A percentile compares a stretch with the other conserved stretches of the same genome.
Evolutionary conservation across 37 sponge, comb jelly and placozoan genomes (phyloP).

Genomic region (Oscarella lobularis): DNA sequence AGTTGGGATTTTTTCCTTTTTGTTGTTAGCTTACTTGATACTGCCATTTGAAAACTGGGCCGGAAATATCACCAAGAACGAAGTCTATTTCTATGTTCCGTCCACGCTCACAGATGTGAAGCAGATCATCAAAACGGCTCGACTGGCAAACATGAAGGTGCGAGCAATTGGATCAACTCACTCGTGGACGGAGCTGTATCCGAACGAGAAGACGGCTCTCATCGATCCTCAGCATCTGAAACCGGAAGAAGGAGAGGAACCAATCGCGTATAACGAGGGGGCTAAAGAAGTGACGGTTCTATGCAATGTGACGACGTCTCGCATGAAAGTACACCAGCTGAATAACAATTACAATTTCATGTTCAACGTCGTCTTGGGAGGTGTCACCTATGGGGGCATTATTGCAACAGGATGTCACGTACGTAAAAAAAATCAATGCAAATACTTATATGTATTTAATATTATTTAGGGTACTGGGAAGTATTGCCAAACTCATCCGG

Average conservation of each 20-base stretch:
- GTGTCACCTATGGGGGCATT: neutral
- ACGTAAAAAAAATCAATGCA: too few species aligned
- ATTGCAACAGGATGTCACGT: neutral
- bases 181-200: neutral
- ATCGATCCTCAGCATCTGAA: neutral
- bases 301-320: neutral
- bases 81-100: neutral
- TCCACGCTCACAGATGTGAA: neutral
- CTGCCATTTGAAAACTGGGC: neutral
- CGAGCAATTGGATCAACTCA: neutral
- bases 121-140: neutral
- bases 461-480: neutral
- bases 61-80: neutral
- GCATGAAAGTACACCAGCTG: neutral
- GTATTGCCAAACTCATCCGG: neutral
- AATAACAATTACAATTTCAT: neutral
- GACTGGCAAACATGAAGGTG: neutral
- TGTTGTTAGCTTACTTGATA: too few species aligned
- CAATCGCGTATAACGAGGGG: neutral
- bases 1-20: too few species aligned
- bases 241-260: neutral
- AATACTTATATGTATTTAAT: too few species aligned
- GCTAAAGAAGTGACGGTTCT: neutral
- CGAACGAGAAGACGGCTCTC: neutral
- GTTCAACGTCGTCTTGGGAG: neutral